phyloP scores from a whole-genome alignment of 1,140 invertebrate species.

The Uloborus diversus region DNA sequence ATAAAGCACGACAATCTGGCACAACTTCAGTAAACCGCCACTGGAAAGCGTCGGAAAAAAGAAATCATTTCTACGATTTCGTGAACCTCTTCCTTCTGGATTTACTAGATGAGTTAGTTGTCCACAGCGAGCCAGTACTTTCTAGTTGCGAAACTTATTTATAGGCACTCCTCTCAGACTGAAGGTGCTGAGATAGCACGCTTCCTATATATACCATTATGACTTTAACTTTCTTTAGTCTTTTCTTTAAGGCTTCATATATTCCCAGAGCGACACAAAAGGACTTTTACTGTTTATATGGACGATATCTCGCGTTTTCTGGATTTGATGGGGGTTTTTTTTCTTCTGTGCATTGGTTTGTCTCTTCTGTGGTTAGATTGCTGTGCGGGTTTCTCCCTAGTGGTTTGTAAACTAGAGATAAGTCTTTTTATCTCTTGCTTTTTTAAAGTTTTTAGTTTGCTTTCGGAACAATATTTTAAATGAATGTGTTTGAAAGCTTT shows the following conservation, averaged over 20 bases:
- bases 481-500: too few relatives aligned
- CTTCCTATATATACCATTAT: conserved; percentile 27
- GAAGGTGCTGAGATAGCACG: conserved; percentile 14
- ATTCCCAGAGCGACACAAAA: neutral
- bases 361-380: neutral
- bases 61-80: neutral
- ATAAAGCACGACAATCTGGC: neutral
- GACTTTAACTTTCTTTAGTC: conserved; percentile 10
- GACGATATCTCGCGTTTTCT: neutral
- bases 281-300: conserved; percentile 10
- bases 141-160: conserved; percentile 33
- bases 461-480: neutral
- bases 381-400: neutral
- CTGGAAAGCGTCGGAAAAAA: conserved; percentile 2
- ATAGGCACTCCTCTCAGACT: neutral
- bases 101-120: conserved; percentile 17
- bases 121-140: conserved; percentile 17
- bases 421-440: neutral
- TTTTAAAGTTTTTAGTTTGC: neutral
- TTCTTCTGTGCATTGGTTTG: neutral
- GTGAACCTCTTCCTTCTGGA: neutral
- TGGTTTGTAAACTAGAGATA: neutral
- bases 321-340: neutral
- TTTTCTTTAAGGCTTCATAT: conserved; percentile 18
- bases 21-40: neutral